A percentile compares a stretch with the other conserved stretches of the same genome.
Conservation (phyloP, 2,797 vertebrate species). For the Chiroxiphia lanceolata region DNA sequence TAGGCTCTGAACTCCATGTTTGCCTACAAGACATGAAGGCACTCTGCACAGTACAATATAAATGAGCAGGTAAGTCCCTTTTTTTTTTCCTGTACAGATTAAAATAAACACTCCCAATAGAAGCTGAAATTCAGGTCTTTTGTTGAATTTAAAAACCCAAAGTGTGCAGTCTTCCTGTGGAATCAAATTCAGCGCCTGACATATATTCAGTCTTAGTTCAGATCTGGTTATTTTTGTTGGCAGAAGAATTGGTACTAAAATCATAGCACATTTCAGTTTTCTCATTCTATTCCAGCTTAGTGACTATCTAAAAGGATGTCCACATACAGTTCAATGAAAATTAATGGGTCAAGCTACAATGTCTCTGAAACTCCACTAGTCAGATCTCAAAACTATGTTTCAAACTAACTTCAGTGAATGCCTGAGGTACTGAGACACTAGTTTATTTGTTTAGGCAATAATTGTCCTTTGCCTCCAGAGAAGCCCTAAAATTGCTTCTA, state of each 20-base stretch:
- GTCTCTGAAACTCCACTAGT: neutral
- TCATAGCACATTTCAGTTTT: slow-evolving; percentile 23
- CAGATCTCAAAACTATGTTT: slow-evolving; percentile 1
- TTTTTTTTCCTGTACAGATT: neutral
- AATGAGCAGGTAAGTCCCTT: neutral
- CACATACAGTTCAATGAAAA: slow-evolving; percentile 64
- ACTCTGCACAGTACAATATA: neutral
- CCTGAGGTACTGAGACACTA: slow-evolving; percentile 77
- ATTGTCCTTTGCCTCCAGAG: slow-evolving; percentile 77
- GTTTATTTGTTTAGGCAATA: slow-evolving; percentile 82
- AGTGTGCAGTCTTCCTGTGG: neutral
- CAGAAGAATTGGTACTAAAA: slow-evolving; percentile 35
- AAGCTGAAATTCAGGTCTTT: slow-evolving; percentile 1
- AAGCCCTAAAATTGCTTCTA: slow-evolving; percentile 79
- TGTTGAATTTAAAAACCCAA: neutral
- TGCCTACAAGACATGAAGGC: neutral
- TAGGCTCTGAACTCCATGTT: neutral
- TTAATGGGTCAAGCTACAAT: slow-evolving; percentile 27
- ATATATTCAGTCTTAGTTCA: neutral
- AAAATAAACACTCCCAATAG: neutral
- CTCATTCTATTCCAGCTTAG: slow-evolving; percentile 57
- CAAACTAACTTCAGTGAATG: slow-evolving; percentile 42
- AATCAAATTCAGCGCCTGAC: neutral
- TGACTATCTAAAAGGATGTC: slow-evolving; percentile 67
- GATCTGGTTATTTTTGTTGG: slow-evolving; percentile 42